These are phyloP conservation scores for Dynastes tityus DNA, from an alignment of 2,888 invertebrate genomes.

Conservation along the genomic window DNA sequence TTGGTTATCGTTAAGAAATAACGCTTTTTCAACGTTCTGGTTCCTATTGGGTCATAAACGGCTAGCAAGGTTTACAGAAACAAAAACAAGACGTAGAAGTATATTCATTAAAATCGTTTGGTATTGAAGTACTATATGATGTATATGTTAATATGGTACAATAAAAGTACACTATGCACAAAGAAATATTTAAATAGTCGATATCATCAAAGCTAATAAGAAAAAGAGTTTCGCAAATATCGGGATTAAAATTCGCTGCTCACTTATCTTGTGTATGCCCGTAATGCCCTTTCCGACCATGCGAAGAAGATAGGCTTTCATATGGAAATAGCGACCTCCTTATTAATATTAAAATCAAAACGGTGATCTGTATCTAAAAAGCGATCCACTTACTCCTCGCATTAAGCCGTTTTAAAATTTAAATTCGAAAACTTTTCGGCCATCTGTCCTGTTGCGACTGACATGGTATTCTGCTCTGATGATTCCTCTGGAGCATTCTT, in stretches of 20 bases:
- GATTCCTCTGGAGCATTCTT: slow-evolving; percentile 8
- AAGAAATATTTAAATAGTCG: too few relatives aligned
- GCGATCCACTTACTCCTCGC: slow-evolving; percentile 37
- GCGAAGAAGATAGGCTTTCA: slow-evolving; percentile 15
- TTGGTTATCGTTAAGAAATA: too few relatives aligned
- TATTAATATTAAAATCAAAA: slow-evolving; percentile 41
- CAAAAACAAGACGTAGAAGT: too few relatives aligned
- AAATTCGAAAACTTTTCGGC: slow-evolving; percentile 29
- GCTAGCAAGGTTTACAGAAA: too few relatives aligned
- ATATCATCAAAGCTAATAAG: not conserved
- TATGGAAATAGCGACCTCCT: slow-evolving; percentile 27
- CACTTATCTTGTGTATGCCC: not conserved
- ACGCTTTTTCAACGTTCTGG: too few relatives aligned
- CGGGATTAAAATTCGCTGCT: slow-evolving; percentile 4
- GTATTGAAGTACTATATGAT: too few relatives aligned
- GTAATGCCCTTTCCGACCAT: not conserved
- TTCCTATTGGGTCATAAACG: too few relatives aligned
- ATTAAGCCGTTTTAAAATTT: slow-evolving; percentile 39
- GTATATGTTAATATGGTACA: too few relatives aligned
- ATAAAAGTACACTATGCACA: too few relatives aligned
- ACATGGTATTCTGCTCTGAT: slow-evolving; percentile 10
- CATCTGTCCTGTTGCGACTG: slow-evolving; percentile 23
- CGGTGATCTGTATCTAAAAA: slow-evolving; percentile 34
- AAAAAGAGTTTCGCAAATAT: not conserved
- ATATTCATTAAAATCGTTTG: too few relatives aligned